These are phyloP conservation scores for Indicator indicator DNA, from an alignment of 2,113 vertebrate genomes.

Conservation along the genomic window DNA sequence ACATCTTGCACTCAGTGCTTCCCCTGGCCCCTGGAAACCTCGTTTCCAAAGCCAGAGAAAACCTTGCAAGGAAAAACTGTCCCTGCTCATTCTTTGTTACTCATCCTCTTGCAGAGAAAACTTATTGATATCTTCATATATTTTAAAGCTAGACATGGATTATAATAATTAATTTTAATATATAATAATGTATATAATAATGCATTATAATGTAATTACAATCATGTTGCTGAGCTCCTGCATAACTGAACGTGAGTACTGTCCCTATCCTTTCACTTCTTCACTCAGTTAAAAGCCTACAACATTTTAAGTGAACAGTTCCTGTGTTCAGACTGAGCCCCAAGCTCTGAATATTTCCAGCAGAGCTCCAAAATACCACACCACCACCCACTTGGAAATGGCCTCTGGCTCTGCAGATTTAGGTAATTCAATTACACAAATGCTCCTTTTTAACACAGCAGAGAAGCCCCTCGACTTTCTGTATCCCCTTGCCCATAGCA, in stretches of 20 bases:
- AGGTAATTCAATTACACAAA: conserved; percentile 53
- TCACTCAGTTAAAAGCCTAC: not conserved
- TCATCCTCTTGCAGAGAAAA: not conserved
- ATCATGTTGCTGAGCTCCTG: not conserved
- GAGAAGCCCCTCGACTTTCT: conserved; percentile 31
- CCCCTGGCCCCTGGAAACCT: not conserved
- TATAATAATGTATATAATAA: too few species aligned
- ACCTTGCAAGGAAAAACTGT: not conserved
- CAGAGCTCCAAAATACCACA: not conserved
- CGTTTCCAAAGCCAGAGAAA: not conserved
- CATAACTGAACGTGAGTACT: not conserved
- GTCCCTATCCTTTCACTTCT: not conserved
- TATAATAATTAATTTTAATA: too few species aligned
- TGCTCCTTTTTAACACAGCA: conserved; percentile 15
- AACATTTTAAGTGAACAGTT: not conserved
- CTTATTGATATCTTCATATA: not conserved
- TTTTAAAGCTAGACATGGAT: not conserved
- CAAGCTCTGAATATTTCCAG: not conserved
- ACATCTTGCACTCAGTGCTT: too few species aligned
- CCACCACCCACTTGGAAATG: conserved; percentile 59
- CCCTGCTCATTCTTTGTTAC: not conserved
- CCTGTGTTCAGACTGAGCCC: not conserved
- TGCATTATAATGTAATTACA: not conserved
- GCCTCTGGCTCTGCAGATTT: conserved; percentile 55
- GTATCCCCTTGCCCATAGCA: not conserved